Percentiles rank a stretch among this genome's conserved stretches.
Evolutionary conservation across 2,797 vertebrate genomes (phyloP).

Genomic region (Tauraco hartlaubi): DNA sequence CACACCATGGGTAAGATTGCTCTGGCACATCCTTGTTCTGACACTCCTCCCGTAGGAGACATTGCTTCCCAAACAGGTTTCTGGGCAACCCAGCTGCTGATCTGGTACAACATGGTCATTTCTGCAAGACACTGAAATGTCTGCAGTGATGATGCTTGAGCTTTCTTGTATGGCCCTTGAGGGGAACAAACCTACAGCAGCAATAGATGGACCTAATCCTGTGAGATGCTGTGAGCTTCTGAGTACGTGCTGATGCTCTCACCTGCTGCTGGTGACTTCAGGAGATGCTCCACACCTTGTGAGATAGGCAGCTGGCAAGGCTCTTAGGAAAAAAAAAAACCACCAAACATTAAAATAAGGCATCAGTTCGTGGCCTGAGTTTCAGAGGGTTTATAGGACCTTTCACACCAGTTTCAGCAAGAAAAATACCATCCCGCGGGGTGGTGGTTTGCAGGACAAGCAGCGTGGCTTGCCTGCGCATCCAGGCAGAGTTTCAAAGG

Average conservation of each 20-base stretch:
- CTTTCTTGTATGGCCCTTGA: background rate
- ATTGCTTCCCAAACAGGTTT: background rate
- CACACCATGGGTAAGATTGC: background rate
- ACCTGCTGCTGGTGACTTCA: background rate
- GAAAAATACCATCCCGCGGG: background rate
- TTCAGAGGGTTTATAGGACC: background rate
- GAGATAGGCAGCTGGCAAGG: background rate
- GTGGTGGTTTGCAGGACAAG: background rate
- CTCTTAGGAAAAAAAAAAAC: background rate
- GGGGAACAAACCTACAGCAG: background rate
- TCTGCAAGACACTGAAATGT: background rate
- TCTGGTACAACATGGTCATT: background rate
- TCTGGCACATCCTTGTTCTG: background rate
- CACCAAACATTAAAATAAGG: fast-evolving
- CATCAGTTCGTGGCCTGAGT: background rate
- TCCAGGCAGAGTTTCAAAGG: conserved; percentile 26
- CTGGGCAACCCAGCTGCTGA: background rate
- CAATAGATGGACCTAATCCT: background rate
- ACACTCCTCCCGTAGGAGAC: background rate
- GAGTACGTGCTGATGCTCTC: background rate
- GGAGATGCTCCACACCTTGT: background rate
- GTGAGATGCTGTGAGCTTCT: background rate
- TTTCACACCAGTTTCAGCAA: background rate
- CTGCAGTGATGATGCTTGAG: background rate
- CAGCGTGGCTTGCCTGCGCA: background rate